A percentile compares a stretch with the other conserved stretches of the same genome.
These are phyloP conservation scores for Melanophora roralis DNA, from an alignment of 2,888 invertebrate species.

Conservation along the genomic window DNA sequence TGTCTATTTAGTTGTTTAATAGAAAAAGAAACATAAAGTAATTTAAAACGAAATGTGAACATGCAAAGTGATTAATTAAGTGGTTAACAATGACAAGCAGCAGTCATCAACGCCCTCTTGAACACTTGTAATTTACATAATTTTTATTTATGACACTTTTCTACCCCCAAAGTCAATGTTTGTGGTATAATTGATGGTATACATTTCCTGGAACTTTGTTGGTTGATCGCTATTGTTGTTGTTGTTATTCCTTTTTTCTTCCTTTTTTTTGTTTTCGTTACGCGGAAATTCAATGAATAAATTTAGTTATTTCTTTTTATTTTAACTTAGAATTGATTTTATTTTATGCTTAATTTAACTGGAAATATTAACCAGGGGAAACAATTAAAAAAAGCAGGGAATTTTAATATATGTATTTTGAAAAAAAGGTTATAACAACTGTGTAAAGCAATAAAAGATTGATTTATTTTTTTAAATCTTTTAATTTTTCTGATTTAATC, in stretches of 20 bases:
- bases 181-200: not conserved
- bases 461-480: no score
- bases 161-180: not conserved
- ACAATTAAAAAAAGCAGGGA: no score
- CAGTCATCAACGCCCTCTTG: not conserved
- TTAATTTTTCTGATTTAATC: no score
- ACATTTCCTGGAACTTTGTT: not conserved
- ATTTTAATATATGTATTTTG: no score
- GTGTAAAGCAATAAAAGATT: no score
- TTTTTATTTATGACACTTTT: not conserved
- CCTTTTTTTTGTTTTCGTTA: not conserved
- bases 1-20: not conserved
- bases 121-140: conserved; percentile 10
- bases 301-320: not conserved
- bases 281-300: not conserved
- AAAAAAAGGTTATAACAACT: no score
- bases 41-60: conserved; percentile 8
- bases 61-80: conserved; percentile 3
- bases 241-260: not conserved
- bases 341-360: no score
- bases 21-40: not conserved
- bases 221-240: not conserved
- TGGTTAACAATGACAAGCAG: not conserved
- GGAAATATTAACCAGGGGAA: no score
- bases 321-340: no score